Evolutionary conservation across 2,888 invertebrate species (phyloP).

Genomic region (Quadroppia sp.): DNA sequence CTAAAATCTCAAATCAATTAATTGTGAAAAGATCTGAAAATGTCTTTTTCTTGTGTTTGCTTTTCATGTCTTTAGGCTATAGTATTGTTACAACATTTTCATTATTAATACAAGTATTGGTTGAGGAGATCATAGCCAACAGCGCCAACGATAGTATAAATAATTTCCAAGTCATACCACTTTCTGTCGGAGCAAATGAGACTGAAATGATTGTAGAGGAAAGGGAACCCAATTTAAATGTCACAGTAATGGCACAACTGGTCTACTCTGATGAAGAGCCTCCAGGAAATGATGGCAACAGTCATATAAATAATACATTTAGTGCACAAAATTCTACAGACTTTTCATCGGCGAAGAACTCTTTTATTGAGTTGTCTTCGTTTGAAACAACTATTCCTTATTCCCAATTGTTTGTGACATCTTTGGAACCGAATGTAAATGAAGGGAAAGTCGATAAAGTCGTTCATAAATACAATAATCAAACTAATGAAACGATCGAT

Average conservation of each 20-base stretch:
- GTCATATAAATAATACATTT: constrained; percentile 36
- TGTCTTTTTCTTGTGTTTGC: neutral
- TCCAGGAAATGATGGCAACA: constrained; percentile 20
- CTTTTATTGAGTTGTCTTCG: neutral
- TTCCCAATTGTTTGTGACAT: constrained; percentile 28
- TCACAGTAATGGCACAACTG: constrained; percentile 20
- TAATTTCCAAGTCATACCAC: constrained; percentile 20
- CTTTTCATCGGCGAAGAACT: neutral
- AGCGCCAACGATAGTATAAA: constrained; percentile 18
- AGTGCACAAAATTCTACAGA: constrained; percentile 1
- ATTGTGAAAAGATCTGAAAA: neutral
- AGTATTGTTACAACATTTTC: constrained; percentile 26
- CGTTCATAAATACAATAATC: constrained; percentile 4
- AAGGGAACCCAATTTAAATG: constrained; percentile 28
- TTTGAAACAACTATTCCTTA: neutral
- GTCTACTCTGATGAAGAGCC: constrained; percentile 28
- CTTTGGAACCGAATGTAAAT: constrained; percentile 18
- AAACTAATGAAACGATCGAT: constrained; percentile 34
- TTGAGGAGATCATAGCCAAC: constrained; percentile 29
- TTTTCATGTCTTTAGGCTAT: constrained; percentile 2
- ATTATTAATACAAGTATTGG: constrained; percentile 35
- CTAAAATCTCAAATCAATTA: neutral
- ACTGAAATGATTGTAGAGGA: constrained; percentile 30
- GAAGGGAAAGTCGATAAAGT: constrained; percentile 7
- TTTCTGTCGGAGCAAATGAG: constrained; percentile 24